A percentile compares a stretch with the other conserved stretches of the same genome.
phyloP scores from a whole-genome alignment of 2,797 vertebrate genomes.

The Acrocephalus scirpaceus region DNA sequence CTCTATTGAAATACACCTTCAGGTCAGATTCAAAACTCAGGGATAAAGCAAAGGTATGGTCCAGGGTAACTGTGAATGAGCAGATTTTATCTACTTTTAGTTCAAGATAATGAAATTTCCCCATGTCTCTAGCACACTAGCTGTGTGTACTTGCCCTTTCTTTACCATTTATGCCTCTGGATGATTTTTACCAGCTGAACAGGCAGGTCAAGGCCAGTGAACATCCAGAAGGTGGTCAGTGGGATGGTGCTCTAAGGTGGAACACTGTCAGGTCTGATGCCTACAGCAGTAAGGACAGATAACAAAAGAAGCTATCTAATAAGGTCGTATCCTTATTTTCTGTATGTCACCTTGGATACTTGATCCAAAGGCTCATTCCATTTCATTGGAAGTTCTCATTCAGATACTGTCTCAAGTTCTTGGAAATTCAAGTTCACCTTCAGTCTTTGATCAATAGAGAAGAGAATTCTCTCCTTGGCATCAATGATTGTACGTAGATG shows the following conservation, averaged over 20 bases:
- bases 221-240: neutral
- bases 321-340: neutral
- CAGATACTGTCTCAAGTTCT: neutral
- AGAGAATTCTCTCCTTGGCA: neutral
- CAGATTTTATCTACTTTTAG: neutral
- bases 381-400: neutral
- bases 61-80: neutral
- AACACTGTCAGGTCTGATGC: neutral
- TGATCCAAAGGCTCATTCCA: neutral
- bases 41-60: neutral
- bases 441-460: neutral
- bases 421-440: neutral
- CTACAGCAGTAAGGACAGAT: neutral
- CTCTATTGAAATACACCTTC: neutral
- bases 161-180: neutral
- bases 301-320: neutral
- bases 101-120: neutral
- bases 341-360: neutral
- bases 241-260: neutral
- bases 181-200: neutral
- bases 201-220: neutral
- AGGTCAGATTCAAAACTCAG: neutral
- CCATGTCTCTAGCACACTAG: neutral
- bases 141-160: neutral
- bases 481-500: fast-evolving